These are phyloP conservation scores for Neogale vison DNA, from an alignment of 2,113 vertebrate species.

Conservation along the genomic window DNA sequence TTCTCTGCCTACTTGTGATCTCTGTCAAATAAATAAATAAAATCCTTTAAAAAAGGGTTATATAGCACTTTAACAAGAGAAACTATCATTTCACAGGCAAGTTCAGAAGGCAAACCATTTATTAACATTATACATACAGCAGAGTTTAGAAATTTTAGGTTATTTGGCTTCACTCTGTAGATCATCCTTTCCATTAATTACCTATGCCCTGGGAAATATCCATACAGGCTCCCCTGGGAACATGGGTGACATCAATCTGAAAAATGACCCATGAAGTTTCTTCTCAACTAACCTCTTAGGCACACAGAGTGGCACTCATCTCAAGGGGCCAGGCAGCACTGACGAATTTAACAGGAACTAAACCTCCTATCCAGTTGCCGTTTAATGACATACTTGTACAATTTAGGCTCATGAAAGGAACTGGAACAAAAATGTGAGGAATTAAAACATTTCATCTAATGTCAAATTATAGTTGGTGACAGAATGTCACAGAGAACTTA, in stretches of 20 bases:
- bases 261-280: not conserved
- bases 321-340: not conserved
- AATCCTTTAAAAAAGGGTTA: not conserved
- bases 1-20: no score
- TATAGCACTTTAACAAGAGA: not conserved
- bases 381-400: conserved; percentile 19
- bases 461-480: not conserved
- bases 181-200: not conserved
- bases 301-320: not conserved
- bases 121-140: not conserved
- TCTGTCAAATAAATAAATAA: no score
- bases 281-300: conserved; percentile 9
- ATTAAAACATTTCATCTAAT: not conserved
- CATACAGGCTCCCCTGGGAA: not conserved
- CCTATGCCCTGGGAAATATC: not conserved
- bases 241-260: not conserved
- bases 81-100: conserved; percentile 29
- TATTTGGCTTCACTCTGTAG: not conserved
- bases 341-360: not conserved
- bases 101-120: not conserved
- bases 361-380: not conserved
- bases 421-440: not conserved
- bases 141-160: conserved; percentile 21
- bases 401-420: conserved; percentile 18
- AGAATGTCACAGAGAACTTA: not conserved